Base-by-base conservation (phyloP, 2,888 invertebrate genomes). In the Leptinotarsa haldemani region DNA sequence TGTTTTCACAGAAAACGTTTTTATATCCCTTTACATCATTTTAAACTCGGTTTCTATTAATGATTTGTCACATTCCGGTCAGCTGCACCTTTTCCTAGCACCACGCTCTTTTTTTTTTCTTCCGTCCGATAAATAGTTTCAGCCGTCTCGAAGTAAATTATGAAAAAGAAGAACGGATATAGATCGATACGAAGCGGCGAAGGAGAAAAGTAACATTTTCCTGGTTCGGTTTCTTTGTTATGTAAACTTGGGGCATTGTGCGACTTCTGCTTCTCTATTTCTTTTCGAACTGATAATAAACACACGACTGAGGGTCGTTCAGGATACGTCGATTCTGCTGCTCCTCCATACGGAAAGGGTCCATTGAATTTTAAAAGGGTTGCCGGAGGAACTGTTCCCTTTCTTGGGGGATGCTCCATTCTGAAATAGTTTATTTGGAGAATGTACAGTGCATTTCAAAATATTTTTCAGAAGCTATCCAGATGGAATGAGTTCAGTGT, bases 201-300 rank as follows among this genome's bases (percentile, higher is more conserved):
- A 20, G 63, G 46, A 65, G 75, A 75, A 71, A 71, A 75, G 68
- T 71, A 73, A 73, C 75, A 71, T 70, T 73, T 71, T 75, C 65
- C 75, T 66, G 65, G 18, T 66, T 66, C 69, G 58, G 25, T 65
- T 74, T 65, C 66, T 69, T 71, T 73, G 66, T 73, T 65, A 75
- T 70, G 73, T 64, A 74, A 74, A 71, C 22, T 63, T 20, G 63
- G 22, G 46, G 53, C 66, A 70, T 70, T 73, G 73, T 73, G 47
- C 4, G n/a, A 40, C 46, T 66, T 20, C 66, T 20, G 46, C 15
- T 56, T 65, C 69, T 58, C 50, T 58, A 18, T 71, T 48, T 40
- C 40, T 20, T 4, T 61, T 20, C 53, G 20, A 61, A 56, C 22
- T 56, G 56, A 56, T 56, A 56, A 56, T 20, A 56, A 56, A 56